phyloP scores from a whole-genome alignment of 2,888 invertebrate species.

The Tuberolachnus salignus region DNA sequence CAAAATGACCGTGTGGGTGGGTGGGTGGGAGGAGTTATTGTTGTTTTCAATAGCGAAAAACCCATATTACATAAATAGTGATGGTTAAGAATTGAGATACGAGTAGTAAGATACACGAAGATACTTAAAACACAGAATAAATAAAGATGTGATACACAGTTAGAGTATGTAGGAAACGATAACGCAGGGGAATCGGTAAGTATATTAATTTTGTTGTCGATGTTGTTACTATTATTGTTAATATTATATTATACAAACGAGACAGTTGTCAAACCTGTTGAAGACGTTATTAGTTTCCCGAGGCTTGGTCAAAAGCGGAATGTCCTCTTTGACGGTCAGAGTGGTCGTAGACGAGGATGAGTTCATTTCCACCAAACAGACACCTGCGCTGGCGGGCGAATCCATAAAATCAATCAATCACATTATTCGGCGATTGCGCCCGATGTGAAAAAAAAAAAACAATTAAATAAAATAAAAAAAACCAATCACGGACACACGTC shows the following conservation, averaged over 20 bases:
- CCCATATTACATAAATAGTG: too few relatives aligned
- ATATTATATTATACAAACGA: not conserved
- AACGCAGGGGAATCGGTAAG: too few relatives aligned
- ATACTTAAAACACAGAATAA: too few relatives aligned
- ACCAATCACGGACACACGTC: not conserved
- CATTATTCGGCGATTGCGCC: constrained; percentile 52
- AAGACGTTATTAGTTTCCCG: constrained; percentile 65
- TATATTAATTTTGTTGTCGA: too few relatives aligned
- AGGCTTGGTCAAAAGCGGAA: constrained; percentile 72
- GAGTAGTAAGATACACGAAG: too few relatives aligned
- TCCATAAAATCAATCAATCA: constrained; percentile 54
- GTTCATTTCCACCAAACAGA: constrained; percentile 60
- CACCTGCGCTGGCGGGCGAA: constrained; percentile 58
- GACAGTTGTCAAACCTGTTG: constrained; percentile 64
- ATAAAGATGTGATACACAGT: too few relatives aligned
- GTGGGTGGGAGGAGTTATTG: too few relatives aligned
- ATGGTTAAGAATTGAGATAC: too few relatives aligned
- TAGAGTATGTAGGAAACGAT: too few relatives aligned
- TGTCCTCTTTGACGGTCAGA: constrained; percentile 70
- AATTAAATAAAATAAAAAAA: not conserved
- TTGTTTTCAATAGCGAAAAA: too few relatives aligned
- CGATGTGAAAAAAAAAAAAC: not conserved
- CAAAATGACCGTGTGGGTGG: too few relatives aligned
- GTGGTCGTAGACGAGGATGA: constrained; percentile 60
- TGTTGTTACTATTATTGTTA: too few relatives aligned